Conservation (phyloP, 2,797 vertebrate genomes). For the Glossophaga mutica region DNA sequence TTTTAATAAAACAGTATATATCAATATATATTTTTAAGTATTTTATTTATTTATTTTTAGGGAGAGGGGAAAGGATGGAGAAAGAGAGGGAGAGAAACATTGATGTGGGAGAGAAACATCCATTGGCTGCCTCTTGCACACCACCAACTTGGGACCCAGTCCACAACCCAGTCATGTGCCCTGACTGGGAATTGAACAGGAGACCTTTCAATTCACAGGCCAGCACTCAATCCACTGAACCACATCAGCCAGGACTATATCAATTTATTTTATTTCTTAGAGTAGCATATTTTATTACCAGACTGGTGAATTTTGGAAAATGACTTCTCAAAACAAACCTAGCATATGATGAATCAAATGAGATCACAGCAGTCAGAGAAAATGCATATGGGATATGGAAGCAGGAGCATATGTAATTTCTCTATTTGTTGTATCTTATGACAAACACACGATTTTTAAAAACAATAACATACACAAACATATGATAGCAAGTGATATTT, state of each 20-base stretch:
- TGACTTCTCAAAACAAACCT: neutral
- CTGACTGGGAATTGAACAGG: no score
- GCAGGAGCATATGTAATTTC: neutral
- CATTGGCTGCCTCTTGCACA: no score
- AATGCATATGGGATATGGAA: neutral
- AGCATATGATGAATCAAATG: neutral
- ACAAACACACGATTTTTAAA: neutral
- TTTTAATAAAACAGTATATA: neutral
- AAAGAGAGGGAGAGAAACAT: no score
- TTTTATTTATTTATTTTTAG: neutral
- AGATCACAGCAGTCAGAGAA: neutral
- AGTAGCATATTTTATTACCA: neutral
- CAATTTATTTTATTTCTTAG: conserved; percentile 5
- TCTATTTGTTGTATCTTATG: neutral
- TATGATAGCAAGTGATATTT: neutral
- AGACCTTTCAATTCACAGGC: no score
- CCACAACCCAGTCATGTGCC: no score
- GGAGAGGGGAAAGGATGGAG: no score
- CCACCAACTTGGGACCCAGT: no score
- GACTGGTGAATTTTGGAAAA: neutral
- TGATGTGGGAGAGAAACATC: no score
- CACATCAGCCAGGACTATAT: neutral
- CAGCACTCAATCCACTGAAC: no score
- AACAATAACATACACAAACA: neutral
- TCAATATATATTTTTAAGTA: neutral